Percentiles rank a stretch among this genome's conserved stretches.
phyloP scores from a whole-genome alignment of 2,888 invertebrate genomes.

The Ceratothoa steindachneri region DNA sequence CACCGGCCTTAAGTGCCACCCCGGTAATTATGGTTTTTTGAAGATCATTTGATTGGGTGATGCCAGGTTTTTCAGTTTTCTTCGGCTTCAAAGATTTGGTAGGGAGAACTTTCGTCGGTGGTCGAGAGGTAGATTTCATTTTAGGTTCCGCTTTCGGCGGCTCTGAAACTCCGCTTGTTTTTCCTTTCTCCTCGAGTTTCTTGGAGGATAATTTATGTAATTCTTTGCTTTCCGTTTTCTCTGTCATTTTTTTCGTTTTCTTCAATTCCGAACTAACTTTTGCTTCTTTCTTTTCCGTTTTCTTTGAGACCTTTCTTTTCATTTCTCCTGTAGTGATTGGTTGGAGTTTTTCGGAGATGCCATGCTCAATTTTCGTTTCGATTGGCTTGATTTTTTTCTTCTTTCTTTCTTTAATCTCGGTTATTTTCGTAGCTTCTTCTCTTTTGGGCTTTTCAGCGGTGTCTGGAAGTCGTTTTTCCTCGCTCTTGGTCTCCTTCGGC shows the following conservation, averaged over 20 bases:
- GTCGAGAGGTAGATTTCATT: conserved; percentile 10
- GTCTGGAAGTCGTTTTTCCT: background rate
- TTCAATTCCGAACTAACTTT: conserved; percentile 21
- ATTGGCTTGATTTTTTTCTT: background rate
- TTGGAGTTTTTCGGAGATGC: conserved; percentile 12
- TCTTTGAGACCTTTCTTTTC: conserved; percentile 12
- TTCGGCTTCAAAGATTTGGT: conserved; percentile 8
- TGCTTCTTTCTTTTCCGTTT: conserved; percentile 25
- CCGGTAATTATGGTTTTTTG: conserved; percentile 44
- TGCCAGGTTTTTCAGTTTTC: conserved; percentile 35
- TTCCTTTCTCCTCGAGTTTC: background rate
- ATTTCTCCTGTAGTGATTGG: conserved; percentile 20
- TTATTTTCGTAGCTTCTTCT: conserved; percentile 20
- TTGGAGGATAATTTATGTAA: background rate
- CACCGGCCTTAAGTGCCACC: conserved; percentile 42
- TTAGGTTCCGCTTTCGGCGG: conserved; percentile 28
- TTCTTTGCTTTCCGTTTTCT: conserved; percentile 25
- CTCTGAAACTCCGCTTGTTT: background rate
- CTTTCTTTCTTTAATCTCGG: background rate
- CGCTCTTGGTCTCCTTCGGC: conserved; percentile 23
- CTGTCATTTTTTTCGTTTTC: conserved; percentile 21
- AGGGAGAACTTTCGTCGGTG: conserved; percentile 24
- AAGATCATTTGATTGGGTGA: conserved; percentile 29
- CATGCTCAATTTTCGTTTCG: conserved; percentile 9
- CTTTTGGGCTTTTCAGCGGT: conserved; percentile 18